Conservation (phyloP, 2,797 vertebrate species). For the Arnoldichthys spilopterus region DNA sequence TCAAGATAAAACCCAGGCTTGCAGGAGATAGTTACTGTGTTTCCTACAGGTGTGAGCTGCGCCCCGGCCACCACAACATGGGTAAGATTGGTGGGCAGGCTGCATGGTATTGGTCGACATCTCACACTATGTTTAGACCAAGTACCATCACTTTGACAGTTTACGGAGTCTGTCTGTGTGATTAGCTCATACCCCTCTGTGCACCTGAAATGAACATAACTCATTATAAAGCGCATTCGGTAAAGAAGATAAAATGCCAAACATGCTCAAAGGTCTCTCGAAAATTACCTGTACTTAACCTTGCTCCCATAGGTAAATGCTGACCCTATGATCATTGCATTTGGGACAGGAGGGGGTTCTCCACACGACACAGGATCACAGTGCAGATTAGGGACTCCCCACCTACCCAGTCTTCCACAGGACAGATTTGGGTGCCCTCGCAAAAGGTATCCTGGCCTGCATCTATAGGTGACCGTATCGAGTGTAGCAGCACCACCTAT, state of each 20-base stretch:
- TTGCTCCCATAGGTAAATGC: constrained; percentile 84
- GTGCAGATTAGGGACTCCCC: constrained; percentile 85
- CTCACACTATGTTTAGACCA: constrained; percentile 87
- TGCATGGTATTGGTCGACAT: constrained; percentile 84
- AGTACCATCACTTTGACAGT: constrained; percentile 85
- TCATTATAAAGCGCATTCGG: neutral
- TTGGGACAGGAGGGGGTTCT: constrained; percentile 80
- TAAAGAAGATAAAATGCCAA: neutral
- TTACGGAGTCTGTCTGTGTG: constrained; percentile 73
- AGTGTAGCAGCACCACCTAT: constrained; percentile 78
- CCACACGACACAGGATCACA: constrained; percentile 90
- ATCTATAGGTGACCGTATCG: constrained; percentile 86
- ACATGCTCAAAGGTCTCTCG: neutral
- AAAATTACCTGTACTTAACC: constrained; percentile 89
- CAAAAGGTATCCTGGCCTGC: constrained; percentile 84
- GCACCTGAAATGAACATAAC: constrained; percentile 80
- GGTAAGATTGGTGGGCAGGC: constrained; percentile 78
- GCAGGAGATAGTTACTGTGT: constrained; percentile 83
- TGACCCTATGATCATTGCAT: constrained; percentile 79
- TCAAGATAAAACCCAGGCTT: constrained; percentile 84
- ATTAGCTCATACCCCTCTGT: constrained; percentile 83
- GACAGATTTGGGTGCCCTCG: constrained; percentile 81
- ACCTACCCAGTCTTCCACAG: constrained; percentile 84
- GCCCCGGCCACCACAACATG: constrained; percentile 75
- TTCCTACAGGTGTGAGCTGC: constrained; percentile 82